Base-by-base conservation (phyloP, 2,888 invertebrate species). In the Cryptus viduatorius region DNA sequence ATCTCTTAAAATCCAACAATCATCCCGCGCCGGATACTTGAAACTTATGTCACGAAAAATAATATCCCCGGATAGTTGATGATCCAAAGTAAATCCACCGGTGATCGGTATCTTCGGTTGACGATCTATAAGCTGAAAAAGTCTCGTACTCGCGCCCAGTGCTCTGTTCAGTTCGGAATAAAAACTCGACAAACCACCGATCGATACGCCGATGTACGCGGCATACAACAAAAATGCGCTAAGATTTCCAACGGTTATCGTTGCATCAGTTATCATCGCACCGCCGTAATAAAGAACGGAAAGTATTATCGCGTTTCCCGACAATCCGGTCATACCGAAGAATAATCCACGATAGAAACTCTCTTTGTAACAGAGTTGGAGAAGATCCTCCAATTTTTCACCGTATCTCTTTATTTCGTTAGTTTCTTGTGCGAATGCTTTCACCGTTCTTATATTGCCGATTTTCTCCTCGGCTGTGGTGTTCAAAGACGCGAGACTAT, bases 201-300 rank as follows among this genome's bases (percentile, higher is more conserved):
- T 96, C 53, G 98, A 98, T 44, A 98, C 96, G 12, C 98, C 98
- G 16, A 98, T 97, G 90, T 98, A 99, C 0, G 97, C 98, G 0
- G 99, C 98, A 91, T 99, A 99, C 14, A 99, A 94, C 12, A 99
- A 95, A 94, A 99, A 99, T 0, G 99, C 97, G 0, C 99, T 98
- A 19, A 99, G 95, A 86, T 97, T 97, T 4, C 99, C 99, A 14
- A 98, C 97, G 0, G 97, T 96, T 81, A 98, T 94, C 24, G 96
- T 94, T 61, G 97, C 95, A 1, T 96, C 96, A 0, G 97, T 96
- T 46, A 99, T 98, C 96, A 99, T 96, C 2, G 96, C 95, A 0
- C 98, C 98, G 0, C 99, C 99, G 90, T 97, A 97, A 93, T 98
- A 99, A 1, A 99, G 95, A 14, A 99, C 98, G 2, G 98, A 96